Conservation (phyloP, 1,140 invertebrate genomes). For the Oppia nitens region DNA sequence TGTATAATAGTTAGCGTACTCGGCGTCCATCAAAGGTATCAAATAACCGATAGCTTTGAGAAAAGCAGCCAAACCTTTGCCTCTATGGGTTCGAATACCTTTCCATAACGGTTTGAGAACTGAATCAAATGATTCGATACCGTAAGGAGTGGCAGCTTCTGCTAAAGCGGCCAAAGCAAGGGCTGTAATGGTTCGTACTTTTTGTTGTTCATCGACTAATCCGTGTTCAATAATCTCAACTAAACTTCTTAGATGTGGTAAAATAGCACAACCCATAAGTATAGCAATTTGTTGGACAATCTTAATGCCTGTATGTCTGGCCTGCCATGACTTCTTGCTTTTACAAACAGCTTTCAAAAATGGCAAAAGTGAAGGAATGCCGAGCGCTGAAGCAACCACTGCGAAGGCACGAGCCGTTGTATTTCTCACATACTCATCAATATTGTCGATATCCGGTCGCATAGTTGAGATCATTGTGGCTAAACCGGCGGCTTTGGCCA, state of each 20-base stretch:
- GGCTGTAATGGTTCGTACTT: slow-evolving; percentile 88
- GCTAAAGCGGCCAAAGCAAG: slow-evolving; percentile 92
- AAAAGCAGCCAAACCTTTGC: slow-evolving; percentile 81
- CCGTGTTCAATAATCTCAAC: slow-evolving; percentile 99
- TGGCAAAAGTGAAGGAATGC: slow-evolving; percentile 90
- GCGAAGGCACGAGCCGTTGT: slow-evolving; percentile 98
- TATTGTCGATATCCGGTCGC: slow-evolving; percentile 99
- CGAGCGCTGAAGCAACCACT: slow-evolving; percentile 93
- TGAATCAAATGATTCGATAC: slow-evolving; percentile 98
- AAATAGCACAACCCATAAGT: slow-evolving; percentile 97
- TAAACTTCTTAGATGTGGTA: slow-evolving; percentile 91
- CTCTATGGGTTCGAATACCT: slow-evolving; percentile 28
- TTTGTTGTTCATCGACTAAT: slow-evolving; percentile 51
- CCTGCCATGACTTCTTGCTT: slow-evolving; percentile 99
- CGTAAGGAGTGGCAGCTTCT: slow-evolving; percentile 96
- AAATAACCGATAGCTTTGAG: slow-evolving; percentile 98
- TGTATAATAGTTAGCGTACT: slow-evolving; percentile 99
- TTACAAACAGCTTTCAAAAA: slow-evolving; percentile 98
- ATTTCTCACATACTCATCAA: slow-evolving; percentile 98
- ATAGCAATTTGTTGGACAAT: slow-evolving; percentile 99
- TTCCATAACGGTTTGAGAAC: slow-evolving; percentile 98
- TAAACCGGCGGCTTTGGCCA: slow-evolving; percentile 97
- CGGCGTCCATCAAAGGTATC: slow-evolving; percentile 98
- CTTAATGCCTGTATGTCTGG: slow-evolving; percentile 97
- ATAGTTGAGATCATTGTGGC: slow-evolving; percentile 99